phyloP scores from a whole-genome alignment of 2,113 vertebrate species.

The Odontophorus gujanensis region DNA sequence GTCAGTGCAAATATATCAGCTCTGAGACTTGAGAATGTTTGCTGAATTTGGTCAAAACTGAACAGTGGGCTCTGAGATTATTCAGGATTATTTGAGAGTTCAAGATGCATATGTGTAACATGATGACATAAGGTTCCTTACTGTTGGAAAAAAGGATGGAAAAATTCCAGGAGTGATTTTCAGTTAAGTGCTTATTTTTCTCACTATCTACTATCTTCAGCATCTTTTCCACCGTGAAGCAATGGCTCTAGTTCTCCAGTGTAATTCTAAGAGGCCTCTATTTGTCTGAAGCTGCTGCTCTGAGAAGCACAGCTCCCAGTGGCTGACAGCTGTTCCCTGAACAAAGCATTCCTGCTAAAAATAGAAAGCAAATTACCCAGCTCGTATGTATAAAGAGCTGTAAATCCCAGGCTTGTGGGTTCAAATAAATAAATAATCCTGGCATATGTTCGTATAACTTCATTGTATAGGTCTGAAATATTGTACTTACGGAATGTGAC shows the following conservation, averaged over 20 bases:
- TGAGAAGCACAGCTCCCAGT: conserved; percentile 29
- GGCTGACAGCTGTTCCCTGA: conserved; percentile 41
- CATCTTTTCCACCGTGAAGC: background rate
- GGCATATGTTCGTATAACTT: background rate
- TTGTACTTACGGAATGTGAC: background rate
- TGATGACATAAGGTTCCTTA: background rate
- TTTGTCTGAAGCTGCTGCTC: conserved; percentile 43
- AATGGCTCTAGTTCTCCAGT: background rate
- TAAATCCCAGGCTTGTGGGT: conserved; percentile 41
- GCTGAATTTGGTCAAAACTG: background rate
- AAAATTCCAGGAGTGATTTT: background rate
- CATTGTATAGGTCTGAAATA: conserved; percentile 43
- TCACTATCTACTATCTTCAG: background rate
- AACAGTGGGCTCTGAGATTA: background rate
- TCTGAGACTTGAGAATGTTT: background rate
- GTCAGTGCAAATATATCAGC: background rate
- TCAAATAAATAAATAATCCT: conserved; percentile 64
- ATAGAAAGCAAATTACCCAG: conserved; percentile 56
- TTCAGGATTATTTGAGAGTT: background rate
- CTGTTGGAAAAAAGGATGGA: background rate
- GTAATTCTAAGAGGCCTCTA: conserved; percentile 25
- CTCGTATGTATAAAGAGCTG: conserved; percentile 34
- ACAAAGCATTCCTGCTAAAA: conserved; percentile 51
- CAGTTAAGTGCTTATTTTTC: background rate
- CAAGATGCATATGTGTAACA: fast-evolving